phyloP scores from a whole-genome alignment of 2,797 vertebrate genomes.

The Takifugu ocellatus region DNA sequence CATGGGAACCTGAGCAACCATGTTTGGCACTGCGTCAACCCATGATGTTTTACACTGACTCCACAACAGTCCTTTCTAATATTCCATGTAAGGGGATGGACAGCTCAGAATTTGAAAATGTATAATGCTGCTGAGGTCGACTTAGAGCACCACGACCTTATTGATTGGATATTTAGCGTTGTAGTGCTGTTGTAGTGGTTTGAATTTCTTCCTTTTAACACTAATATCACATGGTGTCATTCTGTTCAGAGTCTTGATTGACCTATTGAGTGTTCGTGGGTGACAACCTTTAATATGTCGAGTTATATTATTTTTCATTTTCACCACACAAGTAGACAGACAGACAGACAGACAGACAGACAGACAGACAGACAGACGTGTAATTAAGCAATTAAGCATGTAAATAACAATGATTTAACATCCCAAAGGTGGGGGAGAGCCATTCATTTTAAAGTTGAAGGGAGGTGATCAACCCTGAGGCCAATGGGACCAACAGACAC shows the following conservation, averaged over 20 bases:
- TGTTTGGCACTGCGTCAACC: slow-evolving; percentile 36
- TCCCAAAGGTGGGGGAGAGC: too few relatives aligned
- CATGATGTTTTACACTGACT: slow-evolving; percentile 49
- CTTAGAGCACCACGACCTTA: slow-evolving; percentile 15
- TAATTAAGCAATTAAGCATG: too few relatives aligned
- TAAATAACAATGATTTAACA: too few relatives aligned
- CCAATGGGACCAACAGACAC: too few relatives aligned
- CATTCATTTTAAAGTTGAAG: too few relatives aligned
- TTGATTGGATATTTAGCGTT: not conserved
- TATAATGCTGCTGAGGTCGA: slow-evolving; percentile 38
- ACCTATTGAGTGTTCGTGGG: not conserved
- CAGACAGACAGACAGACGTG: too few relatives aligned
- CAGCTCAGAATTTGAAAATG: too few relatives aligned
- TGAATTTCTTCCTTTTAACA: not conserved
- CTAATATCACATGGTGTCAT: not conserved
- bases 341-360: too few relatives aligned
- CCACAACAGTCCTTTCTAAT: slow-evolving; percentile 49
- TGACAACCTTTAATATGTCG: not conserved
- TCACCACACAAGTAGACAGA: not conserved
- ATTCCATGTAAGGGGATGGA: too few relatives aligned
- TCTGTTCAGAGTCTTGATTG: not conserved
- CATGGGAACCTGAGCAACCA: slow-evolving; percentile 45
- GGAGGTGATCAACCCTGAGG: too few relatives aligned
- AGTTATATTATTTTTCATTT: not conserved
- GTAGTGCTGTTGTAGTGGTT: not conserved